phyloP scores from a whole-genome alignment of 1,140 invertebrate genomes.

The Himalopsyche phryganea region DNA sequence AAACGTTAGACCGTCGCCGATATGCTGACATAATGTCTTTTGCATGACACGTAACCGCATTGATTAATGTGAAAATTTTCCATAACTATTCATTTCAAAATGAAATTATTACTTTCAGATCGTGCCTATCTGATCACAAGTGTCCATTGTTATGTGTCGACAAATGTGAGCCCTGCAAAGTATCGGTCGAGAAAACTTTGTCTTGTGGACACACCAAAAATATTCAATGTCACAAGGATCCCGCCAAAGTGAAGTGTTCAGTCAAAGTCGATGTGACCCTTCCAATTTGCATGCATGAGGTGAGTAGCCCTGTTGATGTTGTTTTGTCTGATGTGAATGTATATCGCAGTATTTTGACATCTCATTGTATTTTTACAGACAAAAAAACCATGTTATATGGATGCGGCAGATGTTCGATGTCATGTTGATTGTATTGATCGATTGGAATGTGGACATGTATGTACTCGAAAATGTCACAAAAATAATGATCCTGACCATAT shows the following conservation, averaged over 20 bases:
- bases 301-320: too few relatives aligned
- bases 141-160: conserved; percentile 50
- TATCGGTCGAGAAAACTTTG: conserved; percentile 41
- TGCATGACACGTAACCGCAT: too few relatives aligned
- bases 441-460: conserved; percentile 7
- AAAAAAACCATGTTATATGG: background rate
- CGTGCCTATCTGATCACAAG: conserved; percentile 37
- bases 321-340: too few relatives aligned
- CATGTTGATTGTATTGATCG: background rate
- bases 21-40: too few relatives aligned
- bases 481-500: conserved; percentile 5
- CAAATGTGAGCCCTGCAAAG: conserved; percentile 47
- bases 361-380: conserved; percentile 9
- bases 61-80: too few relatives aligned
- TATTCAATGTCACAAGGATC: conserved; percentile 43
- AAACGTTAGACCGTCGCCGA: too few relatives aligned
- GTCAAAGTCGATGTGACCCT: conserved; percentile 38
- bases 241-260: conserved; percentile 38
- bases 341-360: too few relatives aligned
- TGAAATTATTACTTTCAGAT: too few relatives aligned
- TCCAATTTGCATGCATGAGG: conserved; percentile 51
- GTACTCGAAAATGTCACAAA: background rate
- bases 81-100: too few relatives aligned
- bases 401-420: background rate
- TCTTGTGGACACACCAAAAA: conserved; percentile 47